These are phyloP conservation scores for Macrobrachium nipponense DNA, from an alignment of 1,140 invertebrate species.

Conservation along the genomic window DNA sequence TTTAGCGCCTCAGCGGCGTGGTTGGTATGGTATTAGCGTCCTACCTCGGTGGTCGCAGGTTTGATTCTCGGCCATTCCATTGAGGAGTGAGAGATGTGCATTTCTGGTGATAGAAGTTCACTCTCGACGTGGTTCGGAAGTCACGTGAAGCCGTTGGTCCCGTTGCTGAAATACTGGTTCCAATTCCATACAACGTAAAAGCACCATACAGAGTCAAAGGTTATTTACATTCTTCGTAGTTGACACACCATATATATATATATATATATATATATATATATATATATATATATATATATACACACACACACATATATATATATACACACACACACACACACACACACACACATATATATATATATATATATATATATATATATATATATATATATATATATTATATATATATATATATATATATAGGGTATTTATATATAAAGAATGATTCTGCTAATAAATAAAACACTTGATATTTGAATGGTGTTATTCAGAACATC, in stretches of 20 bases:
- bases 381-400: conserved; percentile 20
- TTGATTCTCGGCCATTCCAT: no score
- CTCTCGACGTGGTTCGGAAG: no score
- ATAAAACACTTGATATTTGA: not conserved
- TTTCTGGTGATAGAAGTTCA: no score
- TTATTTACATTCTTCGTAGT: not conserved
- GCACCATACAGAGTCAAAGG: no score
- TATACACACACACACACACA: conserved; percentile 29
- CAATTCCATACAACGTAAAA: no score
- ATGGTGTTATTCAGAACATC: not conserved
- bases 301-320: conserved; percentile 31
- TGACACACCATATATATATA: not conserved
- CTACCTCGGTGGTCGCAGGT: no score
- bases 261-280: not conserved
- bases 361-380: conserved; percentile 33
- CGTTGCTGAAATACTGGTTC: no score
- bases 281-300: not conserved
- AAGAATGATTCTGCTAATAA: not conserved
- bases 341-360: not conserved
- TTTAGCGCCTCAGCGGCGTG: no score
- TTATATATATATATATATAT: not conserved
- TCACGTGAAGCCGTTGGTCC: no score
- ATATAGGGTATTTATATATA: not conserved
- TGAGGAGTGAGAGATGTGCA: no score
- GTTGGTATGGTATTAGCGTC: no score